A percentile compares a stretch with the other conserved stretches of the same genome.
Evolutionary conservation across 2,113 vertebrate species (phyloP).

Genomic region (Bubo scandiacus): DNA sequence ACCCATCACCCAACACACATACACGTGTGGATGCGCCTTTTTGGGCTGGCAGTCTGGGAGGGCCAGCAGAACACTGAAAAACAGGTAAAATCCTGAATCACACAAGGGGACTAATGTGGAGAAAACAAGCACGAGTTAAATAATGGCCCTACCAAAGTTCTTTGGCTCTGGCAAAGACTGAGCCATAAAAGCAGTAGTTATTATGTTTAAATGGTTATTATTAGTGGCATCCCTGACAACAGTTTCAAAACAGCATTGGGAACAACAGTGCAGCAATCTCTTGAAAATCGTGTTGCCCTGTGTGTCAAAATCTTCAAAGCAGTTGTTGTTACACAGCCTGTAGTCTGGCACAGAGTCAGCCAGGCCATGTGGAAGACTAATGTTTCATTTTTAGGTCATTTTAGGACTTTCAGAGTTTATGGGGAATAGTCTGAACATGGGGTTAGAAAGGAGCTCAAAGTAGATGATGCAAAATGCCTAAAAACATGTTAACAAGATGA

Average conservation of each 20-base stretch:
- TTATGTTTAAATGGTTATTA: neutral
- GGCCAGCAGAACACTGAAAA: neutral
- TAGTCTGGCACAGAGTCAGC: conserved; percentile 11
- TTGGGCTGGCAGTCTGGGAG: neutral
- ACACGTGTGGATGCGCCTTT: neutral
- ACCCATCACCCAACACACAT: neutral
- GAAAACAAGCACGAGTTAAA: accelerated
- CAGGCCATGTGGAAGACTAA: neutral
- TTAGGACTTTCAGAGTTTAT: neutral
- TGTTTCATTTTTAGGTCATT: neutral
- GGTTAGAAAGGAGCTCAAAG: neutral
- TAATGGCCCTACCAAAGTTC: neutral
- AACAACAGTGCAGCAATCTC: neutral
- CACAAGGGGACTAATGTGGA: neutral
- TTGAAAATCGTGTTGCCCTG: neutral
- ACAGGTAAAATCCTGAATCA: neutral
- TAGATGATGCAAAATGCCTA: neutral
- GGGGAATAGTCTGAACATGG: neutral
- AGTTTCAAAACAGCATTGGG: neutral
- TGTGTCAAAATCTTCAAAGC: neutral
- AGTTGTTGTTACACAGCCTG: neutral
- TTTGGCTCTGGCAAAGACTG: neutral
- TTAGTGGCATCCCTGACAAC: conserved; percentile 13
- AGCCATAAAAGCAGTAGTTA: neutral
- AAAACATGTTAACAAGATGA: neutral